These are phyloP conservation scores for Steromphala cineraria DNA, from an alignment of 2,888 invertebrate species.

Conservation along the genomic window DNA sequence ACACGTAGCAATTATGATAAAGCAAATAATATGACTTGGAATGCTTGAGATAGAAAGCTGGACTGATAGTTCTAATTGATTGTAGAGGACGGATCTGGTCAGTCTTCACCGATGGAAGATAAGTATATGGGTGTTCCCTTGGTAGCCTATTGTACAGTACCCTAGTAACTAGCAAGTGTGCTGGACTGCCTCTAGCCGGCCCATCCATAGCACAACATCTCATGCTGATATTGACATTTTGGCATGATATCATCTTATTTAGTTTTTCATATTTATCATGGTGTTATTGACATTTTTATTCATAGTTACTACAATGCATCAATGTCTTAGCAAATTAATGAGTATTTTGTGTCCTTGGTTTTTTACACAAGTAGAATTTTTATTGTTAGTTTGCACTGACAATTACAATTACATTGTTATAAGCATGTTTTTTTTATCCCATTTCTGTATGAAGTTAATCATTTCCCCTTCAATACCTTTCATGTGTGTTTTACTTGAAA, in stretches of 20 bases:
- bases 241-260: conserved; percentile 3
- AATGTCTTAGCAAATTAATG: too few species aligned
- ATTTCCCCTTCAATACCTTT: too few species aligned
- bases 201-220: background rate
- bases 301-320: too few species aligned
- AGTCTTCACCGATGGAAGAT: background rate
- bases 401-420: too few species aligned
- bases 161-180: background rate
- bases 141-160: conserved; percentile 4
- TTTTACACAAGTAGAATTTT: too few species aligned
- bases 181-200: background rate
- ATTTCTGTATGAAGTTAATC: too few species aligned
- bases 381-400: too few species aligned
- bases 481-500: too few species aligned
- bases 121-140: conserved; percentile 17
- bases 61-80: conserved; percentile 10
- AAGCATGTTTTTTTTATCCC: too few species aligned
- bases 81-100: conserved; percentile 5
- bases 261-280: background rate
- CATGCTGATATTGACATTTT: background rate
- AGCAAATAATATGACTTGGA: background rate
- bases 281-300: background rate
- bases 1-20: too few species aligned
- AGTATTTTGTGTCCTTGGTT: too few species aligned
- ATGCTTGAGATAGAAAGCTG: background rate